A percentile compares a stretch with the other conserved stretches of the same genome.
phyloP scores from a whole-genome alignment of 2,797 vertebrate genomes.

The Vultur gryphus region DNA sequence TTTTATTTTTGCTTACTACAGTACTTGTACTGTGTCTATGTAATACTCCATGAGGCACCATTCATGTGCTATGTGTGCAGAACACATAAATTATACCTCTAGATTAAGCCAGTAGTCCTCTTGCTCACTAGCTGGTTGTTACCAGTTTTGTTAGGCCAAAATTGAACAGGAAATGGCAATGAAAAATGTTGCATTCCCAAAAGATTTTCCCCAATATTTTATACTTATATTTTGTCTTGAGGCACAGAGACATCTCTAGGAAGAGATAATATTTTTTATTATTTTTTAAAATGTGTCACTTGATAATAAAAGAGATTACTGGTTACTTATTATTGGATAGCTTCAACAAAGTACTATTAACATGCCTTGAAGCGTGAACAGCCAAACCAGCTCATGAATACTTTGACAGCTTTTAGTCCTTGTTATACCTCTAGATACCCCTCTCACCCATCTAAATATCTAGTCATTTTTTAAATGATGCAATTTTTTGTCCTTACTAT shows the following conservation, averaged over 20 bases:
- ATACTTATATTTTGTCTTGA: neutral
- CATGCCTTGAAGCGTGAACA: neutral
- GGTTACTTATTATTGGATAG: neutral
- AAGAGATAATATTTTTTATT: neutral
- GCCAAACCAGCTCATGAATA: neutral
- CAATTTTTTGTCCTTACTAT: neutral
- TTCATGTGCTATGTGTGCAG: neutral
- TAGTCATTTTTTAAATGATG: neutral
- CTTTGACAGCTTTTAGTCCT: neutral
- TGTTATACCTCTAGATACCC: neutral
- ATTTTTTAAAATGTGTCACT: neutral
- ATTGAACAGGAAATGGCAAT: neutral
- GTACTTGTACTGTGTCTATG: neutral
- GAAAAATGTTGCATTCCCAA: neutral
- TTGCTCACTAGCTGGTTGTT: neutral
- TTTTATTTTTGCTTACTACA: neutral
- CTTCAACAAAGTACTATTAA: neutral
- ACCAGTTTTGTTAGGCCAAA: neutral
- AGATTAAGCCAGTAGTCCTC: neutral
- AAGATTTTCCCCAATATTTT: neutral
- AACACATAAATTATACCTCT: neutral
- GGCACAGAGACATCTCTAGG: neutral
- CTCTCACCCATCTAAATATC: neutral
- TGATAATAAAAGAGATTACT: neutral
- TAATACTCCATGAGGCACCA: rapidly evolving